phyloP scores from a whole-genome alignment of 2,888 invertebrate genomes.

The Ornithoptera alexandrae region DNA sequence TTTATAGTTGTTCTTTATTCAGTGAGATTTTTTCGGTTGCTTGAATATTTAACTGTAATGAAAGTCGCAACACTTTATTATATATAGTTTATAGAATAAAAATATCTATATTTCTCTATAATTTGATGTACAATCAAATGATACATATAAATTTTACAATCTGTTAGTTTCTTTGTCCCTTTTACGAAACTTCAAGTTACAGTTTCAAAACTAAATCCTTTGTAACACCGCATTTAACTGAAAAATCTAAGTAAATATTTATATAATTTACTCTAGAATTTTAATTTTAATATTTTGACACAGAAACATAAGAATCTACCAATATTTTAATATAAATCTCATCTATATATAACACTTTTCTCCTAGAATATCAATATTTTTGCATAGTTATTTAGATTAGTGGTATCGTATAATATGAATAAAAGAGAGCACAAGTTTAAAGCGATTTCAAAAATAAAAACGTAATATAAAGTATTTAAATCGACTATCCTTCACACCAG shows the following conservation, averaged over 20 bases:
- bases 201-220: not conserved
- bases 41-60: not conserved
- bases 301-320: too few species aligned
- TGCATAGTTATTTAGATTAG: not conserved
- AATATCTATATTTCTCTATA: not conserved
- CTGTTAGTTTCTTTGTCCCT: too few species aligned
- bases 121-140: not conserved
- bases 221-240: not conserved
- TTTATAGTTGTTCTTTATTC: not conserved
- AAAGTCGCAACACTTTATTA: not conserved
- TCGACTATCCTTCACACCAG: conserved; percentile 39
- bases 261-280: too few species aligned
- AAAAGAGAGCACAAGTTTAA: not conserved
- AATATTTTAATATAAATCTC: too few species aligned
- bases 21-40: not conserved
- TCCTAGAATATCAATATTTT: not conserved
- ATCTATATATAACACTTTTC: not conserved
- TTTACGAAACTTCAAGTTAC: too few species aligned
- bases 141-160: not conserved
- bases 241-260: too few species aligned
- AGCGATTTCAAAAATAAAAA: conserved; percentile 17
- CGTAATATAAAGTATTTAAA: conserved; percentile 34
- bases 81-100: not conserved
- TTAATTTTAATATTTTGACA: too few species aligned
- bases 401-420: not conserved